These are phyloP conservation scores for Pyrgus malvae DNA, from an alignment of 2,888 invertebrate species.

Conservation along the genomic window DNA sequence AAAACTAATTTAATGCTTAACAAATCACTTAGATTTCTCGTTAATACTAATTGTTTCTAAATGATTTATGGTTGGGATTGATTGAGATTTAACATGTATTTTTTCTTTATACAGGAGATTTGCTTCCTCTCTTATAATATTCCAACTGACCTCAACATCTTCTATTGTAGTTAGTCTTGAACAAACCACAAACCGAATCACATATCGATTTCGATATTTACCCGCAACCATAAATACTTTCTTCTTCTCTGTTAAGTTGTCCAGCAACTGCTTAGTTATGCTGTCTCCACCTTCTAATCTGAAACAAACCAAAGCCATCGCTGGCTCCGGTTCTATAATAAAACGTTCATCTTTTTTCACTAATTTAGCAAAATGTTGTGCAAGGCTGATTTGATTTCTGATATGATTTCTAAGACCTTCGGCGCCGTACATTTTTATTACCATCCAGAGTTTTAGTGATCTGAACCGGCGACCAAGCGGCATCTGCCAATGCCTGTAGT, in stretches of 20 bases:
- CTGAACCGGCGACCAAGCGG: slow-evolving; percentile 93
- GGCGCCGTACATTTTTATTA: slow-evolving; percentile 90
- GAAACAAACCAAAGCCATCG: slow-evolving; percentile 94
- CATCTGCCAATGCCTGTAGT: slow-evolving; percentile 92
- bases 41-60: slow-evolving; percentile 52
- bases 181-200: slow-evolving; percentile 92
- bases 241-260: slow-evolving; percentile 87
- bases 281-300: slow-evolving; percentile 88
- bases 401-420: slow-evolving; percentile 90
- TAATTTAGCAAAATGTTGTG: slow-evolving; percentile 88
- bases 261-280: slow-evolving; percentile 86
- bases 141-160: slow-evolving; percentile 89
- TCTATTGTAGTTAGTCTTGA: slow-evolving; percentile 85
- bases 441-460: slow-evolving; percentile 96
- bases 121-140: slow-evolving; percentile 84
- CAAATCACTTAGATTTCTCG: slow-evolving; percentile 62
- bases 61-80: slow-evolving; percentile 53
- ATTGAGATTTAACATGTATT: slow-evolving; percentile 46
- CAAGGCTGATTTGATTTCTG: slow-evolving; percentile 87
- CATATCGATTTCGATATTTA: slow-evolving; percentile 84
- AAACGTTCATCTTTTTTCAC: slow-evolving; percentile 88
- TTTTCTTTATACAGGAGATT: slow-evolving; percentile 49
- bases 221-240: slow-evolving; percentile 92
- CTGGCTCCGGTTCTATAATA: slow-evolving; percentile 87
- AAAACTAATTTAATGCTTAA: not conserved